phyloP scores from a whole-genome alignment of 2,888 invertebrate genomes.

The Eupithecia vulgata region DNA sequence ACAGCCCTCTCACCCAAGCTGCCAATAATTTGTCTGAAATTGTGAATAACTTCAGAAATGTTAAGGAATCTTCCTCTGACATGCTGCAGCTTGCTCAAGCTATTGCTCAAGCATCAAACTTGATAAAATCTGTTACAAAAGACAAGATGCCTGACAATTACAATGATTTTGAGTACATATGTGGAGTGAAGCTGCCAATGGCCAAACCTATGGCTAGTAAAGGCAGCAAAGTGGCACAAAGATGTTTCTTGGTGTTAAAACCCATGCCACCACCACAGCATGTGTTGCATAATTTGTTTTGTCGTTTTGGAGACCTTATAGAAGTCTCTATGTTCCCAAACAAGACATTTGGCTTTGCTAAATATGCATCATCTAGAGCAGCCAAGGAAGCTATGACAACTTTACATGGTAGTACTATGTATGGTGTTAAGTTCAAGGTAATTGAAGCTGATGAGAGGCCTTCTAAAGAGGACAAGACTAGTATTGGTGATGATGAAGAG shows the following conservation, averaged over 20 bases:
- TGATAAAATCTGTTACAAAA: conserved; percentile 87
- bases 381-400: conserved; percentile 89
- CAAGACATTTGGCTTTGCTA: conserved; percentile 96
- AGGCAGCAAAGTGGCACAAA: conserved; percentile 86
- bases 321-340: conserved; percentile 94
- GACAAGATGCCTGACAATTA: conserved; percentile 40
- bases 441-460: conserved; percentile 92
- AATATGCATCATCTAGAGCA: conserved; percentile 90
- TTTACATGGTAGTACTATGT: conserved; percentile 92
- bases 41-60: conserved; percentile 71
- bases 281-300: conserved; percentile 92
- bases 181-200: conserved; percentile 89
- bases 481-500: conserved; percentile 46
- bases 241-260: conserved; percentile 87
- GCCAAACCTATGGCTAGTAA: conserved; percentile 86
- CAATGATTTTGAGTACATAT: conserved; percentile 67
- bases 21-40: conserved; percentile 69
- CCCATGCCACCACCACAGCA: conserved; percentile 88
- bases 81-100: conserved; percentile 89
- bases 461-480: conserved; percentile 52
- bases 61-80: conserved; percentile 74
- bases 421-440: conserved; percentile 92
- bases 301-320: conserved; percentile 95
- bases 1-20: conserved; percentile 68
- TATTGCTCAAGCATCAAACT: conserved; percentile 89